Evolutionary conservation across 2,797 vertebrate species (phyloP).

Genomic region (Channallabes apus): DNA sequence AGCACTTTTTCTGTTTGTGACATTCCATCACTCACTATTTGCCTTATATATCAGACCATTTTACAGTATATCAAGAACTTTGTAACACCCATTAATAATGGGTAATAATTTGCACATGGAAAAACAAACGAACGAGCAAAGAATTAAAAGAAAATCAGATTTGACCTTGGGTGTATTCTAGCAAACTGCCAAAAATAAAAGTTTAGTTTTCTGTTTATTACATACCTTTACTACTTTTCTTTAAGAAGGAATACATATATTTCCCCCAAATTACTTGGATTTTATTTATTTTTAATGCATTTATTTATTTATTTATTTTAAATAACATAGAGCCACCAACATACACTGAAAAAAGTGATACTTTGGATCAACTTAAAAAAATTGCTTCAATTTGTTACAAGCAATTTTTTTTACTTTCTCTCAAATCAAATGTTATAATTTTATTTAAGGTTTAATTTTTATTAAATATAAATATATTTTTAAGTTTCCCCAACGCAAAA

Average conservation of each 20-base stretch:
- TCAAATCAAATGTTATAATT: too few relatives aligned
- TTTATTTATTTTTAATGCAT: not conserved
- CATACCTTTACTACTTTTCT: not conserved
- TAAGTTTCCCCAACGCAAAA: too few relatives aligned
- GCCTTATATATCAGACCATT: not conserved
- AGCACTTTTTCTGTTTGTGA: slow-evolving; percentile 4
- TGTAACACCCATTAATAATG: not conserved
- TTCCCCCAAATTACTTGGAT: not conserved
- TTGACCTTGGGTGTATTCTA: not conserved
- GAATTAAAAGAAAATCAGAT: not conserved
- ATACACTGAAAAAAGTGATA: too few relatives aligned
- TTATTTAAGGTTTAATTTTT: too few relatives aligned
- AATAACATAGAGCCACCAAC: slow-evolving; percentile 8
- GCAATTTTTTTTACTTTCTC: too few relatives aligned
- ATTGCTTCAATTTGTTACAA: too few relatives aligned
- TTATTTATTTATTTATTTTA: not conserved
- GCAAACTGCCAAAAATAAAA: not conserved
- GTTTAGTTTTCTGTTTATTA: not conserved
- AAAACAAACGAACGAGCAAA: too few relatives aligned
- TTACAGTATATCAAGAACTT: not conserved
- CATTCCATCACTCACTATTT: slow-evolving; percentile 4
- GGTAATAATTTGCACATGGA: not conserved
- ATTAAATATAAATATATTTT: too few relatives aligned
- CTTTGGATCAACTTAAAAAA: too few relatives aligned
- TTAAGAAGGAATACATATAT: not conserved